These are phyloP conservation scores for Chaetodon trifascialis DNA, from an alignment of 2,113 vertebrate genomes.

Conservation along the genomic window DNA sequence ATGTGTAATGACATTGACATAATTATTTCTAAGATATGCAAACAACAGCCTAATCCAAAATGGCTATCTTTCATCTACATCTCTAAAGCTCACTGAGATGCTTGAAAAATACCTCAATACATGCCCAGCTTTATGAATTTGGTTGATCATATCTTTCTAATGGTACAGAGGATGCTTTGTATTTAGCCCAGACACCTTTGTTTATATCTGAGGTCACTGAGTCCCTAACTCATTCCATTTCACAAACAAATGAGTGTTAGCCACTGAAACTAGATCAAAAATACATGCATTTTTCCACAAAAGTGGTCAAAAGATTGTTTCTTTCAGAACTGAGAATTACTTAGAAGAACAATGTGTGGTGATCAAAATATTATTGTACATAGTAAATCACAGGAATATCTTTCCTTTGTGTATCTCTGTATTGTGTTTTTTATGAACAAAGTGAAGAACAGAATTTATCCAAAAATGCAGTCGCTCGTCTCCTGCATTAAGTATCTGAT, in stretches of 20 bases:
- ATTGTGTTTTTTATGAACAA: neutral
- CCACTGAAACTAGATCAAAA: conserved; percentile 23
- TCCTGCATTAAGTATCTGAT: neutral
- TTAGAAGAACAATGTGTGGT: neutral
- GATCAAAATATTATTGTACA: conserved; percentile 2
- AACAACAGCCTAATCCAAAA: conserved; percentile 12
- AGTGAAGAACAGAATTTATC: conserved; percentile 9
- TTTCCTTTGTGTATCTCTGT: neutral
- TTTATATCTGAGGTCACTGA: conserved; percentile 7
- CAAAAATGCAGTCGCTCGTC: conserved; percentile 27
- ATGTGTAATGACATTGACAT: neutral
- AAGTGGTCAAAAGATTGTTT: neutral
- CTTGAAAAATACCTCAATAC: neutral
- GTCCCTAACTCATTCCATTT: conserved; percentile 24
- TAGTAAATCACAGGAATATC: neutral
- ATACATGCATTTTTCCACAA: neutral
- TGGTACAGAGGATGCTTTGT: conserved; percentile 10
- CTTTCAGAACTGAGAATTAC: conserved; percentile 7
- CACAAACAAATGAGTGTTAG: conserved; percentile 11
- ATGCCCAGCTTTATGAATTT: neutral
- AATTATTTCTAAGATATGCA: conserved; percentile 18
- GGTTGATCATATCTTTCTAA: neutral
- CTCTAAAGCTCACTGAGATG: conserved; percentile 16
- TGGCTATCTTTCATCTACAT: conserved; percentile 9
- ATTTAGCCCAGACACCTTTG: neutral